Base-by-base conservation (phyloP, 2,888 invertebrate species). In the Imbricaverruca yamaguchii region DNA sequence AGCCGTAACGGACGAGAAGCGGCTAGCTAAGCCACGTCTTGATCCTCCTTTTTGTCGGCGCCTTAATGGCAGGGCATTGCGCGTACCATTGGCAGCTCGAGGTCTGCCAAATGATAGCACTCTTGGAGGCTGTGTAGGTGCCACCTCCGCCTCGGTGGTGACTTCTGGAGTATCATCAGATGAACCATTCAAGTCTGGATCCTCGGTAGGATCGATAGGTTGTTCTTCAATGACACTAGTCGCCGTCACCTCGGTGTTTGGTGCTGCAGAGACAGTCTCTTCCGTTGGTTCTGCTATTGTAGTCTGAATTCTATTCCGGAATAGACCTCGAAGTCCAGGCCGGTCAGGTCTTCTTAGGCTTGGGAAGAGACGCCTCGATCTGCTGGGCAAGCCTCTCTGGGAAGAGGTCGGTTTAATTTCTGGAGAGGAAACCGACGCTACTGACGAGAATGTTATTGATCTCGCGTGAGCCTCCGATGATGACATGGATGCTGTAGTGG, bases 31-130 rank as follows among this genome's bases (percentile, higher is more conserved):
- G 13, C 79, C 79, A 57, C 59, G 13, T 15, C 79, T 13, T 6
- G 57, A 13, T 12, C 57, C 79, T 9, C n/a, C 13, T 12, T 25
- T 59, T 1, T 57, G 57, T 2, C 57, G 21, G 23, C 79, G 79
- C 9, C 79, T 57, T 23, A 79, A 15, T 23, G 79, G 79, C 13
- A 79, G 25, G 6, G 57, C 59, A 15, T 79, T 79, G 0, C 79
- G 56, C 9, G 79, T 79, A 12, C 79, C 79, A 25, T 57, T 25
- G 13, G 9, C 12, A 6, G 57, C 15, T 8, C 79, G 79, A 15
- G 18, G 15, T 57, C 79, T 79, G 23, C 59, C 79, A 39, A 79
- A 79, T 7, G 79, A n/a, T 23, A 79, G 79, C 15, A 57, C 59
- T 12, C 79, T 21, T 12, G 57, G 25, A 13, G 56, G 23, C 57